Evolutionary conservation across 2,113 vertebrate species (phyloP).

Genomic region (Neolamprologus brichardi): DNA sequence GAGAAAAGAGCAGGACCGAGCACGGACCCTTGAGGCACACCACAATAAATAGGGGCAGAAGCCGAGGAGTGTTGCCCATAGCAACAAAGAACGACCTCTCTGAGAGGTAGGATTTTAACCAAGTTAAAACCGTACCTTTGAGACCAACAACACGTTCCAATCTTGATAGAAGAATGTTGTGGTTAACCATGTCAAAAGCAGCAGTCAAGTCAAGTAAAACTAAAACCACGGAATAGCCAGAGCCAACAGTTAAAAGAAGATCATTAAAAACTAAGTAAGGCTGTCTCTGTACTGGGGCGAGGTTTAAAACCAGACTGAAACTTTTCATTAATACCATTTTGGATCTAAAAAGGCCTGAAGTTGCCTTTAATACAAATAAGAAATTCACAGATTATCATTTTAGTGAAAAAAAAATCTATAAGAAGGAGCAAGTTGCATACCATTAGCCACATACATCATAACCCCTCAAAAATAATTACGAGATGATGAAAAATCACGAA

Average conservation of each 20-base stretch:
- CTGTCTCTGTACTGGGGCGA: neutral
- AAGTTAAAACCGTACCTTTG: neutral
- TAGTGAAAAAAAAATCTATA: neutral
- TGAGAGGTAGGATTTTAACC: fast-evolving
- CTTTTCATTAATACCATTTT: neutral
- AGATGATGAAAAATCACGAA: neutral
- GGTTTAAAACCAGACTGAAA: neutral
- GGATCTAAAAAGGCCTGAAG: neutral
- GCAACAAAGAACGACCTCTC: fast-evolving
- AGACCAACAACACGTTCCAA: neutral
- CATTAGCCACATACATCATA: neutral
- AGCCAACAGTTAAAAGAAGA: neutral
- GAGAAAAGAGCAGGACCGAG: neutral
- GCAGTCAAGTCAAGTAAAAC: neutral
- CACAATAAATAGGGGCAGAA: neutral
- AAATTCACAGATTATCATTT: neutral
- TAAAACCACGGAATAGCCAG: neutral
- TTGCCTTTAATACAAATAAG: neutral
- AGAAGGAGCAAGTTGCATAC: neutral
- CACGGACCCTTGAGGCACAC: neutral
- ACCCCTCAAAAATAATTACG: neutral
- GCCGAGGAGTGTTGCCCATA: neutral
- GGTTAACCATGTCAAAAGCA: neutral
- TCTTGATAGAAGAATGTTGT: neutral
- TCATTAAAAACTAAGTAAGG: neutral